Conservation (phyloP, 2,797 vertebrate species). For the Emydoidea blandingii region DNA sequence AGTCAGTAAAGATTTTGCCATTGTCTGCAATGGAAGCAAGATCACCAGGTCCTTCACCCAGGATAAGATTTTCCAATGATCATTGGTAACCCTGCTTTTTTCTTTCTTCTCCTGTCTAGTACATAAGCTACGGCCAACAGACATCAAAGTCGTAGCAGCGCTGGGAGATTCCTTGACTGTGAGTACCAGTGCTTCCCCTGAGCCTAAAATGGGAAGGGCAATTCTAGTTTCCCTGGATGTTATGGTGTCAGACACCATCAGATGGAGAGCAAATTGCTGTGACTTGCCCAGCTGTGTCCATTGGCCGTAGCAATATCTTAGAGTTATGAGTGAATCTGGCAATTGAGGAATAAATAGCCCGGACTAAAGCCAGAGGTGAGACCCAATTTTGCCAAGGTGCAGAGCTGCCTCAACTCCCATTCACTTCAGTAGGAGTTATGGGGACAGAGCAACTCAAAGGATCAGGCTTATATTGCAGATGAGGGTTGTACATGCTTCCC, state of each 20-base stretch:
- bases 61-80: neutral
- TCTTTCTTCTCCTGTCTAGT: constrained; percentile 77
- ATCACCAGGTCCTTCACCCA: neutral
- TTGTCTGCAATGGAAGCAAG: neutral
- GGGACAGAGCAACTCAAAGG: neutral
- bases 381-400: neutral
- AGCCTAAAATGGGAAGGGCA: rapidly evolving
- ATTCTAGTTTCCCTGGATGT: neutral
- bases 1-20: neutral
- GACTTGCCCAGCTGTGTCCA: neutral
- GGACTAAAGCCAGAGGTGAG: constrained; percentile 8
- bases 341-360: constrained; percentile 33
- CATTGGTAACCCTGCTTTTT: neutral
- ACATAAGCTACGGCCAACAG: constrained; percentile 88
- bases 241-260: neutral
- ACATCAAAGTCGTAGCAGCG: constrained; percentile 90
- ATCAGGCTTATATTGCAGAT: constrained; percentile 1
- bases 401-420: neutral
- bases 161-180: constrained; percentile 94
- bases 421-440: neutral
- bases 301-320: constrained; percentile 21
- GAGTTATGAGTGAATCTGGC: neutral
- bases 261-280: constrained; percentile 36
- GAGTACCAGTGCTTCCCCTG: constrained; percentile 63
- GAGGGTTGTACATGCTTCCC: neutral